These are phyloP conservation scores for Atta cephalotes DNA, from an alignment of 1,140 invertebrate genomes.

Conservation along the genomic window DNA sequence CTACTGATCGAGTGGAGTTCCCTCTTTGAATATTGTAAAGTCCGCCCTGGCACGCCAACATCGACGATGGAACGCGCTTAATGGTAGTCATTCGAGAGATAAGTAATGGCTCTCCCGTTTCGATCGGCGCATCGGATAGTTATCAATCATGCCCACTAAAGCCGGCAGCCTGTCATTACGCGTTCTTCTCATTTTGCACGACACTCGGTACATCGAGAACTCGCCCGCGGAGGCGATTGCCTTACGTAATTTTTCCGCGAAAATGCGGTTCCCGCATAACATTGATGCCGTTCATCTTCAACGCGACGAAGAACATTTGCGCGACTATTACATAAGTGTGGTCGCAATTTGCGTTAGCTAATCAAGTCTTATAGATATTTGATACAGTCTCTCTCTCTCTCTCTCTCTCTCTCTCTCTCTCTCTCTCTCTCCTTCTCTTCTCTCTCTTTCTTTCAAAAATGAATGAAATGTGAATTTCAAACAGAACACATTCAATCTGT, in stretches of 20 bases:
- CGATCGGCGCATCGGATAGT: conserved; percentile 82
- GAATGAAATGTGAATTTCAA: neutral
- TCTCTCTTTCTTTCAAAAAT: neutral
- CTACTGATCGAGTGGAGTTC: conserved; percentile 66
- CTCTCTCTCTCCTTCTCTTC: neutral
- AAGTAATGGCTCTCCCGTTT: conserved; percentile 83
- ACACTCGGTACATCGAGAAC: conserved; percentile 56
- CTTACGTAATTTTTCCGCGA: conserved; percentile 63
- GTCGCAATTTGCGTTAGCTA: neutral
- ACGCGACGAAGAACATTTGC: neutral
- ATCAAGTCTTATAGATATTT: conserved; percentile 6
- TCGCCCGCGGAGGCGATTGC: conserved; percentile 59
- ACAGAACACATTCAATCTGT: conserved; percentile 3
- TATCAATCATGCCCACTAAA: conserved; percentile 78
- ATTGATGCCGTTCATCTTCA: neutral
- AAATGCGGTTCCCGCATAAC: conserved; percentile 26
- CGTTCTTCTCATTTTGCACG: conserved; percentile 73
- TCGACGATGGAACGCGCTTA: conserved; percentile 70
- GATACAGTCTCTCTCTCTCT: neutral
- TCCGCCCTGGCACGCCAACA: conserved; percentile 45
- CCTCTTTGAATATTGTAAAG: conserved; percentile 62
- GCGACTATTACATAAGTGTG: conserved; percentile 5
- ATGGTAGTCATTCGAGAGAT: conserved; percentile 81
- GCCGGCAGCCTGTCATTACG: conserved; percentile 80
- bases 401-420: neutral